Conservation (phyloP, 1,140 invertebrate genomes). For the Mya arenaria region DNA sequence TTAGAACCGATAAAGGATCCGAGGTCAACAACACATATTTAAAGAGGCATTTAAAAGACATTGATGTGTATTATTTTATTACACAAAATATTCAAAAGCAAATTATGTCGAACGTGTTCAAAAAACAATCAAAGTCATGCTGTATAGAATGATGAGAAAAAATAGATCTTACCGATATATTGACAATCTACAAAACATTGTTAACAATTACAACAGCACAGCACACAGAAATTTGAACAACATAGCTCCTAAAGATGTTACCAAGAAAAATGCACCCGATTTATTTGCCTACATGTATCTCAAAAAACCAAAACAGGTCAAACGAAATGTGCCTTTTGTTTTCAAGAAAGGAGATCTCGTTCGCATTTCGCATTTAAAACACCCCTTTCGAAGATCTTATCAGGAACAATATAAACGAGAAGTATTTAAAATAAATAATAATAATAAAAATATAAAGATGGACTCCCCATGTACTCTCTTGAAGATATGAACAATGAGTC, state of each 20-base stretch:
- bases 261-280: conserved; percentile 16
- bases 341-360: conserved; percentile 19
- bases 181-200: conserved; percentile 29
- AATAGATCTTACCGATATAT: conserved; percentile 30
- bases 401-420: conserved; percentile 37
- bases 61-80: conserved; percentile 13
- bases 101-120: conserved; percentile 35
- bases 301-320: neutral
- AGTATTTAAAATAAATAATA: conserved; percentile 28
- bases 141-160: conserved; percentile 37
- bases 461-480: too few relatives aligned
- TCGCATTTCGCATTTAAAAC: conserved; percentile 18
- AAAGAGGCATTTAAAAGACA: conserved; percentile 14
- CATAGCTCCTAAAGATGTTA: conserved; percentile 32
- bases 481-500: too few relatives aligned
- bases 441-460: conserved; percentile 25
- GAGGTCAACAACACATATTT: conserved; percentile 27
- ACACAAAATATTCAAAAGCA: conserved; percentile 12
- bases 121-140: conserved; percentile 12
- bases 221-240: conserved; percentile 32
- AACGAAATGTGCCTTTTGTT: neutral
- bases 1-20: conserved; percentile 29
- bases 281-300: conserved; percentile 29
- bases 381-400: conserved; percentile 30
- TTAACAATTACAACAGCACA: conserved; percentile 34